Evolutionary conservation across 2,888 invertebrate genomes (phyloP).

Genomic region (Drosophila meridionalis): DNA sequence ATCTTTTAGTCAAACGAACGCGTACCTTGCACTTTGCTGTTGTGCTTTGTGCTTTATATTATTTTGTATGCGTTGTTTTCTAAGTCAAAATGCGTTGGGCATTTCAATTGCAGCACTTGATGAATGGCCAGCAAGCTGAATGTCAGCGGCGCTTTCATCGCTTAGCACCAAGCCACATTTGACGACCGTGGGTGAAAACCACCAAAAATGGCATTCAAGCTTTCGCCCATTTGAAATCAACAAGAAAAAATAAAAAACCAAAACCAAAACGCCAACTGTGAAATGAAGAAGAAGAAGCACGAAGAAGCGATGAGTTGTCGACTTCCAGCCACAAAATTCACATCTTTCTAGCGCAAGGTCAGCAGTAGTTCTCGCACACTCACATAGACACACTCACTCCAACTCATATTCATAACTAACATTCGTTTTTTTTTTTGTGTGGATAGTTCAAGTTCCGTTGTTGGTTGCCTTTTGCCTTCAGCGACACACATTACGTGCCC

Average conservation of each 20-base stretch:
- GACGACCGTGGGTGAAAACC: slow-evolving; percentile 76
- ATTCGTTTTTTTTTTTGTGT: slow-evolving; percentile 51
- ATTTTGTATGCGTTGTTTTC: slow-evolving; percentile 46
- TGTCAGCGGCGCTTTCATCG: slow-evolving; percentile 43
- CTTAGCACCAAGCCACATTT: slow-evolving; percentile 60
- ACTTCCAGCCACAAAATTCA: slow-evolving; percentile 43
- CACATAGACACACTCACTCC: slow-evolving; percentile 8
- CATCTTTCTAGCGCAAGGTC: slow-evolving; percentile 71
- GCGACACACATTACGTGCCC: slow-evolving; percentile 74
- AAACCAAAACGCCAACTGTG: slow-evolving; percentile 5
- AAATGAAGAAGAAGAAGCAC: slow-evolving; percentile 2
- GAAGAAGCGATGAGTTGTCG: slow-evolving; percentile 15
- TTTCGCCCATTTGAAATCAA: slow-evolving; percentile 71
- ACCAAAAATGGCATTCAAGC: slow-evolving; percentile 73
- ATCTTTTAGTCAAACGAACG: slow-evolving; percentile 13
- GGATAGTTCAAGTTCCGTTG: slow-evolving; percentile 51
- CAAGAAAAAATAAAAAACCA: slow-evolving; percentile 5
- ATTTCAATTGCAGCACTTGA: slow-evolving; percentile 78
- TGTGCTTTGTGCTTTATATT: slow-evolving; percentile 12
- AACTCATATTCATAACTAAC: slow-evolving; percentile 50
- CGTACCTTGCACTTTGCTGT: slow-evolving; percentile 2
- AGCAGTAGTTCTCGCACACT: slow-evolving; percentile 52
- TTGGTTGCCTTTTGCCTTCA: slow-evolving; percentile 19
- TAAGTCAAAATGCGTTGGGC: slow-evolving; percentile 67
- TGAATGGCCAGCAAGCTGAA: slow-evolving; percentile 69